These are phyloP conservation scores for Drosophila novamexicana DNA, from an alignment of 1,140 invertebrate genomes.

Conservation along the genomic window DNA sequence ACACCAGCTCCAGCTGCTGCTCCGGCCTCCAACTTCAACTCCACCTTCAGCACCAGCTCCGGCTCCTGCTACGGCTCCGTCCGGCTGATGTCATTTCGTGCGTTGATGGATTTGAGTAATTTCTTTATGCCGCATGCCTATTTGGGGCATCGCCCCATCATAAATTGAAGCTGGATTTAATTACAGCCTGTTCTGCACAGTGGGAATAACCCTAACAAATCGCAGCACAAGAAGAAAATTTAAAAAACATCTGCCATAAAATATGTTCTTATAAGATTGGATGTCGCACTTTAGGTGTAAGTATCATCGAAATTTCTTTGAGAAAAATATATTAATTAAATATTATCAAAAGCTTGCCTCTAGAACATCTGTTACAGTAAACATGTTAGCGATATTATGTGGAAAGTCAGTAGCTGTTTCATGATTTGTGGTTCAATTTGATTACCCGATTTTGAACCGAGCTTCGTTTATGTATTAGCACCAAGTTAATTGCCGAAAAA, in stretches of 20 bases:
- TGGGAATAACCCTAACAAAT: constrained; percentile 6
- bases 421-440: too few relatives aligned
- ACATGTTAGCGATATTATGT: too few relatives aligned
- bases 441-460: too few relatives aligned
- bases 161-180: constrained; percentile 78
- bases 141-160: constrained; percentile 38
- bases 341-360: not conserved
- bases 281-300: too few relatives aligned
- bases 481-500: too few relatives aligned
- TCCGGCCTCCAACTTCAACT: not conserved
- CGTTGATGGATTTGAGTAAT: constrained; percentile 74
- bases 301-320: too few relatives aligned
- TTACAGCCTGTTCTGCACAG: constrained; percentile 54
- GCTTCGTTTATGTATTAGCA: too few relatives aligned
- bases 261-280: not conserved
- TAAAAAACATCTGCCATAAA: not conserved
- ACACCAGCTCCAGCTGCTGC: not conserved
- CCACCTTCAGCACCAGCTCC: not conserved
- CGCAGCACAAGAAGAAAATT: not conserved
- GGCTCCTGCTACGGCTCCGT: constrained; percentile 12
- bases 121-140: constrained; percentile 60
- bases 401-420: too few relatives aligned
- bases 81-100: constrained; percentile 65
- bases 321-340: too few relatives aligned
- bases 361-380: too few relatives aligned